These are phyloP conservation scores for Drosophila pandora DNA, from an alignment of 1,140 invertebrate genomes.

Conservation along the genomic window DNA sequence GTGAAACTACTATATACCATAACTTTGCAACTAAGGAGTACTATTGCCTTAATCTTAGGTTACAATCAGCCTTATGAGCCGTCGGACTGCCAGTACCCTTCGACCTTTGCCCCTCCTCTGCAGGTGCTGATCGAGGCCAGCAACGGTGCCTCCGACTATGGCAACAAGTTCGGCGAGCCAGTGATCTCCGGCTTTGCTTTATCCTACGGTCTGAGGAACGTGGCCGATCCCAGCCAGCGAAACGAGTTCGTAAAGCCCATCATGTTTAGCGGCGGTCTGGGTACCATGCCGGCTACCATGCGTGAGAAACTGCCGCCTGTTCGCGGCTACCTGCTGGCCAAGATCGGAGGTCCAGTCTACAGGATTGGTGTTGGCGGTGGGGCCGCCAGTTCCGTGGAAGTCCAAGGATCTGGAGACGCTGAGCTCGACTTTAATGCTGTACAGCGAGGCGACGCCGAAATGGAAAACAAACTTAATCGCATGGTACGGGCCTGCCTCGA, in stretches of 20 bases:
- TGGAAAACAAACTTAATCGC: slow-evolving; percentile 98
- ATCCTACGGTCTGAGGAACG: slow-evolving; percentile 92
- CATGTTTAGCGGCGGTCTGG: slow-evolving; percentile 99
- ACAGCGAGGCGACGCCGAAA: slow-evolving; percentile 98
- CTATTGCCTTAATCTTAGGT: slow-evolving; percentile 51
- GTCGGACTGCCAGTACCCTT: slow-evolving; percentile 89
- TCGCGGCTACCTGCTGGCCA: slow-evolving; percentile 92
- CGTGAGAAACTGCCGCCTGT: slow-evolving; percentile 56
- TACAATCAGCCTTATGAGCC: slow-evolving; percentile 96
- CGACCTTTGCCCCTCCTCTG: slow-evolving; percentile 94
- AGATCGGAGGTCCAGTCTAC: slow-evolving; percentile 98
- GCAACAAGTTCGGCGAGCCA: slow-evolving; percentile 99
- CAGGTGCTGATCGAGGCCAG: slow-evolving; percentile 97
- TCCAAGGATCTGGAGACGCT: slow-evolving; percentile 93
- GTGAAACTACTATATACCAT: neutral
- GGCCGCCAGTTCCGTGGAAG: slow-evolving; percentile 97
- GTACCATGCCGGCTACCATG: slow-evolving; percentile 87
- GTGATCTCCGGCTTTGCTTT: slow-evolving; percentile 95
- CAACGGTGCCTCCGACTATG: slow-evolving; percentile 99
- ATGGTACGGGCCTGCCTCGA: slow-evolving; percentile 96
- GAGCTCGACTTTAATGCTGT: slow-evolving; percentile 98
- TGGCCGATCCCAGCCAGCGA: slow-evolving; percentile 85
- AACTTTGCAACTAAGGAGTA: neutral
- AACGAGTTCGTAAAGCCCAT: slow-evolving; percentile 99
- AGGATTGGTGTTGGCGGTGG: slow-evolving; percentile 99